phyloP scores from a whole-genome alignment of 2,797 vertebrate species.

The Mionectes olivaceus region DNA sequence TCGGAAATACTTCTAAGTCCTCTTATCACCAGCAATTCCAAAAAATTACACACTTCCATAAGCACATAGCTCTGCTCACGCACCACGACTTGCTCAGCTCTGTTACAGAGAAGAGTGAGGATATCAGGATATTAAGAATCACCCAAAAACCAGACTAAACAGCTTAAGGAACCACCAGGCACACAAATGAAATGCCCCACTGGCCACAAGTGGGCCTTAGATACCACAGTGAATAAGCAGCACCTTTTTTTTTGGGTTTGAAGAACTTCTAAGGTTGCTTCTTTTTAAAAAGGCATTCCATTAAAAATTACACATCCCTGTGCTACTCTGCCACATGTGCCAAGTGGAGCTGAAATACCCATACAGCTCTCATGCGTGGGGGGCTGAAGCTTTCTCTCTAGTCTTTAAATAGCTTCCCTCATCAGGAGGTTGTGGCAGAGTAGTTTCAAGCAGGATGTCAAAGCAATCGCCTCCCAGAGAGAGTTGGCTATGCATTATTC shows the following conservation, averaged over 20 bases:
- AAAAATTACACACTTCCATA: accelerated
- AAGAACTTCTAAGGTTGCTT: not conserved
- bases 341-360: not conserved
- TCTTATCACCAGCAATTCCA: not conserved
- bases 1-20: not conserved
- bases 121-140: not conserved
- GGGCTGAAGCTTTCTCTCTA: not conserved
- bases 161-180: not conserved
- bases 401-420: not conserved
- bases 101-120: not conserved
- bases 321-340: not conserved
- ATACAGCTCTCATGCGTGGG: accelerated
- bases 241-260: not conserved
- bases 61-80: not conserved
- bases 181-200: not conserved
- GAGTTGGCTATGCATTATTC: not conserved
- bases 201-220: accelerated
- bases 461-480: not conserved
- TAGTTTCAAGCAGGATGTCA: not conserved
- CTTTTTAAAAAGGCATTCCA: not conserved
- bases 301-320: not conserved
- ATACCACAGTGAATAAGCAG: not conserved
- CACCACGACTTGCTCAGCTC: not conserved
- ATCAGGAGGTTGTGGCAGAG: not conserved
- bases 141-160: not conserved